Base-by-base conservation (phyloP, 2,113 vertebrate species). In the Irena cyanogastra region DNA sequence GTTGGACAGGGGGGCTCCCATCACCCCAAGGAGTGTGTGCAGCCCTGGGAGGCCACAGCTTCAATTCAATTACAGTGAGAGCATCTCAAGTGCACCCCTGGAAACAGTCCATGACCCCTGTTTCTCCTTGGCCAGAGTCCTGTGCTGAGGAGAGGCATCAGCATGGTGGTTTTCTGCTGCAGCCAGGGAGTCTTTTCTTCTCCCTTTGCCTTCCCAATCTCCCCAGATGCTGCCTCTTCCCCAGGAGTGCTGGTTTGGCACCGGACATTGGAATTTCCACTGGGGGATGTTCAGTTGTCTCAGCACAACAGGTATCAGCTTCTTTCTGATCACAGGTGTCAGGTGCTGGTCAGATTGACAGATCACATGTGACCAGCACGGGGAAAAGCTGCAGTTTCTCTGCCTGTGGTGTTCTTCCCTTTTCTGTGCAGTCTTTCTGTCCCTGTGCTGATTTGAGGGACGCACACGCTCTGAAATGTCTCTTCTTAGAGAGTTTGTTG, bases 11-110 rank as follows among this genome's bases (percentile, higher is more conserved):
- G 52, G 37, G 42, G 15, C 52, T 89, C 68, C 33, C 5, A 2
- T 70, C 44, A 11, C 49, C 16, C 1, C 0, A 0, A 61, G 77
- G 37, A 76, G 49, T 0, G 0, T 12, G 19, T 2, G 0, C 47
- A 21, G 57, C 81, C 49, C 61, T 41, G 22, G 37, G 53, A 82
- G 61, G 66, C 65, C 56, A 6, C 69, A 17, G 89, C 77, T 85
- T 83, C 66, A 5, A 7, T 74, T 87, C 81, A 54, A 0, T 57
- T 59, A 41, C 74, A 77, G 45, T 35, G 70, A 83, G 75, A 91
- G 75, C 74, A 37, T 76, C 88, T 85, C 75, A 18, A 53, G 75
- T 53, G 87, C 42, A 16, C 42, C 57, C 50, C 33, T 91, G 78
- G 78, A 76, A 90, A 24, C 2, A 2, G 26, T 35, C 85, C 88